Evolutionary conservation across 2,113 vertebrate genomes (phyloP), one percentile per base, ranked within the genome.

Genomic region (Maccullochella peelii): DNA sequence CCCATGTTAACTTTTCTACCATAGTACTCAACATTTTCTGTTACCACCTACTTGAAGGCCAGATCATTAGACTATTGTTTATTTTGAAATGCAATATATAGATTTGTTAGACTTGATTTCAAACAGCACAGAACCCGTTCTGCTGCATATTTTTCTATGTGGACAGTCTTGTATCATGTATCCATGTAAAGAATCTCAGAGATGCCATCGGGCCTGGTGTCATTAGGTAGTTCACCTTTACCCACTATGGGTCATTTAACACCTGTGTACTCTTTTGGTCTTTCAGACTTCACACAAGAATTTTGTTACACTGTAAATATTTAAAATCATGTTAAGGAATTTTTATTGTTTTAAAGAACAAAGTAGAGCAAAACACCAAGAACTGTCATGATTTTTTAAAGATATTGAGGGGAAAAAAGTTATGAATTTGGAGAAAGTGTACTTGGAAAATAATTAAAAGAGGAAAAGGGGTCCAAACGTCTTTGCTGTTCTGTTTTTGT

Each of bases 291-390:
- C 50, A 73, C 85, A 91, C 75, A 75, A 66, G 61, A 90, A 68
- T 66, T 90, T 90, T 87, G 36, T 88, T 87, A 90, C 59, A 77
- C 75, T 95, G 86, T 94, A 89, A 87, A 93, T 91, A 90, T 89
- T 92, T 82, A 6, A 69, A 65, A 76, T 58, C 38, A 57, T 40
- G 0, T 21, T 42, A 74, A 3, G 23, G 40, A 57, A 8, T 85
- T 83, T 86, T 72, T 71, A 58, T 12, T 81, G 61, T 89, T 82
- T 77, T 44, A 75, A 69, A 70, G 23, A 80, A 69, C 42, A 69
- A 81, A 58, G 30, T 52, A 20, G 44, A 74, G 30, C 10, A 30
- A 77, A 73, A 25, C 50, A 67, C 47, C 23, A 1, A 18, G 10
- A 82, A 50, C 30, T 25, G 15, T 73, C 15, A 16, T n/a, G 12